Percentiles rank a stretch among this genome's conserved stretches.
Evolutionary conservation across 2,888 invertebrate species (phyloP).

Genomic region (Hirudinaria manillensis): DNA sequence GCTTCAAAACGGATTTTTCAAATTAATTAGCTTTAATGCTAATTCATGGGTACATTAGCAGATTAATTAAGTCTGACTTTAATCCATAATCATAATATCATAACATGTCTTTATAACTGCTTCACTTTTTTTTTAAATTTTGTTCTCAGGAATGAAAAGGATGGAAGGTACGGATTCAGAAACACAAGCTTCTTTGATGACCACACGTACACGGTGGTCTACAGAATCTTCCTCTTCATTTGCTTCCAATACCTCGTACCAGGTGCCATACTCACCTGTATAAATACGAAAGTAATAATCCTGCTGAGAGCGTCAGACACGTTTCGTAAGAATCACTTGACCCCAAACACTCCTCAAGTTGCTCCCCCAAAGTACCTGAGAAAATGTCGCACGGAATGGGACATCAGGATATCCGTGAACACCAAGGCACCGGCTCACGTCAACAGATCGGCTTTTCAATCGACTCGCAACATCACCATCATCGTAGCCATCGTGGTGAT

Average conservation of each 20-base stretch:
- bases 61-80: too few relatives aligned
- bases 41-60: too few relatives aligned
- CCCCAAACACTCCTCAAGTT: background rate
- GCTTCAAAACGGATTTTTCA: too few relatives aligned
- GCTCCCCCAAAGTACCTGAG: constrained; percentile 3
- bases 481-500: constrained; percentile 37
- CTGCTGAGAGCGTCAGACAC: constrained; percentile 22
- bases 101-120: too few relatives aligned
- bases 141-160: background rate
- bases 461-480: constrained; percentile 30
- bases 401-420: constrained; percentile 7
- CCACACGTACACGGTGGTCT: constrained; percentile 36
- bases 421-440: background rate
- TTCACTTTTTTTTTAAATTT: too few relatives aligned
- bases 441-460: constrained; percentile 16
- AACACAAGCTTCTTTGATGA: constrained; percentile 31
- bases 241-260: constrained; percentile 38
- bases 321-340: constrained; percentile 12
- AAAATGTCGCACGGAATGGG: constrained; percentile 8
- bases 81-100: too few relatives aligned
- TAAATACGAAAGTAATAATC: constrained; percentile 36
- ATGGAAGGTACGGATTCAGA: background rate
- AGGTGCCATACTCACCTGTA: constrained; percentile 31
- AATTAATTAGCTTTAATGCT: too few relatives aligned
- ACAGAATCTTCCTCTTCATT: constrained; percentile 37